Evolutionary conservation across 2,113 vertebrate genomes (phyloP), one percentile per base, ranked within the genome.

Genomic region (Alligator mississippiensis): DNA sequence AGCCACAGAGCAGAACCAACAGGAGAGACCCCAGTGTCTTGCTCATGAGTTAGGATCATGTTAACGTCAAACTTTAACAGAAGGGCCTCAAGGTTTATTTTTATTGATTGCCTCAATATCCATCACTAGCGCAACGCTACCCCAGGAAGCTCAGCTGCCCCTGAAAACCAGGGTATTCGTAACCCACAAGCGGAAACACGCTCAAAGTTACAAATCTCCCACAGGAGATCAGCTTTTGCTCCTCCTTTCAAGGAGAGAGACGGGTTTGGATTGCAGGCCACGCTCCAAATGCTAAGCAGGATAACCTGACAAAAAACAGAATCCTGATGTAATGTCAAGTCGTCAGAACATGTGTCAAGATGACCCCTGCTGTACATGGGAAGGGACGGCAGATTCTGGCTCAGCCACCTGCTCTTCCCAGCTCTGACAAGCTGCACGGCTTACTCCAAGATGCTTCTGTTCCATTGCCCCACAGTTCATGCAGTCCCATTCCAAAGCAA

Each of bases 151-250:
- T 38, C 34, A 24, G 34, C 9, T 24, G 68, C 30, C 30, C 21
- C 68, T 70, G 68, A 34, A 70, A 70, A 19, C 30, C 30, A 12
- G 30, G n/a, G 30, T 47, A 74, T 47, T 47, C 47, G 11, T 38
- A 0, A 3, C 47, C 55, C 55, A 15, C 38, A 18, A 0, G 0
- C 15, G 70, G 70, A n/a, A 22, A 8, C 8, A 12, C 21, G 34
- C 16, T 17, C 15, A 2, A 34, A 77, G 18, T 8, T 0, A 4
- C n/a, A 1, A 0, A 1, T 2, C 15, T 2, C 9, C 4, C 0
- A 11, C 4, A 57, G 25, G 61, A 24, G 5, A 84, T 59, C 1
- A 27, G 28, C 72, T 77, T 55, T 47, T 57, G 3, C 38, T 27
- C 28, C 70, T 5, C 9, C 0, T 54, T 1, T 18, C 2, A 0